phyloP scores from a whole-genome alignment of 2,888 invertebrate genomes.

The Eulithis testata region DNA sequence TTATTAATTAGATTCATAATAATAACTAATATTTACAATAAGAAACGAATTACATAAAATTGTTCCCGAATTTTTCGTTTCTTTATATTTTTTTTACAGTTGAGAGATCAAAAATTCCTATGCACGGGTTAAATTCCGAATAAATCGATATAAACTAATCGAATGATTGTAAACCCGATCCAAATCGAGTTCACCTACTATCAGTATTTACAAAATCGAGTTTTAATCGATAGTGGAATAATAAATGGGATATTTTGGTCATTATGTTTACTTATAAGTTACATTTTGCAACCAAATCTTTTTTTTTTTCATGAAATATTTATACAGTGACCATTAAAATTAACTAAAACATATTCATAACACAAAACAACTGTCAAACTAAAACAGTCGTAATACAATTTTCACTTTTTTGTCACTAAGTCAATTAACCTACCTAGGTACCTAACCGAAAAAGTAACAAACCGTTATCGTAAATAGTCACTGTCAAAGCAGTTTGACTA shows the following conservation, averaged over 20 bases:
- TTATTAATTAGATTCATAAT: conserved; percentile 27
- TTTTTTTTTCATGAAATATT: no score
- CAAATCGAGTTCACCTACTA: background rate
- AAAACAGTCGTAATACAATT: no score
- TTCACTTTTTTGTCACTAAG: no score
- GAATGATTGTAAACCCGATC: conserved; percentile 9
- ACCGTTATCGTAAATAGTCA: no score
- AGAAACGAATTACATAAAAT: conserved; percentile 41
- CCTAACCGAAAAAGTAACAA: no score
- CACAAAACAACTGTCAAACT: no score
- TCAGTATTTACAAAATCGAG: conserved; percentile 7
- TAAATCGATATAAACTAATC: background rate
- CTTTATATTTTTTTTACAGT: conserved; percentile 31
- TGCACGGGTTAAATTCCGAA: conserved; percentile 1
- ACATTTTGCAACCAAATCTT: background rate
- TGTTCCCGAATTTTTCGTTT: conserved; percentile 41
- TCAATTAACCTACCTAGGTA: no score
- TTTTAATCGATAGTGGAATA: background rate
- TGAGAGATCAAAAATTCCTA: conserved; percentile 37
- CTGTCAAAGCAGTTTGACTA: background rate
- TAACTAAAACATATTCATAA: background rate
- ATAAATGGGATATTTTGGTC: conserved; percentile 16
- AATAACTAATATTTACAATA: conserved; percentile 37
- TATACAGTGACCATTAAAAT: background rate
- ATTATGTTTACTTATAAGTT: conserved; percentile 4